Evolutionary conservation across 2,797 vertebrate species (phyloP), one percentile per base, ranked within the genome.

Genomic region (Hapalemur alaotrensis): DNA sequence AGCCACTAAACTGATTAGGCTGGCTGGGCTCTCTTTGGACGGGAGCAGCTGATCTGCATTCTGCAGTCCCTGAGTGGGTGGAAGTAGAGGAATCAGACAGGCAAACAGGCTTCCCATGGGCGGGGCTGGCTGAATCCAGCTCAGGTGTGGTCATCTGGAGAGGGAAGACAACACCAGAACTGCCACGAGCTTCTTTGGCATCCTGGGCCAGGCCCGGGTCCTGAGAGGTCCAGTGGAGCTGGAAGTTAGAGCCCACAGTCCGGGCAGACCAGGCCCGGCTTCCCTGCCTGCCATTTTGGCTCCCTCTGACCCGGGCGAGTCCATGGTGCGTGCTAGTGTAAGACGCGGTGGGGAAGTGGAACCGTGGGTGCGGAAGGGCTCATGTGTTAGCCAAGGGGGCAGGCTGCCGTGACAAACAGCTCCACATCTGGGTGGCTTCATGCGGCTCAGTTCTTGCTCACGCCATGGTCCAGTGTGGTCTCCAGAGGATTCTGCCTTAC

Each of bases 241-340:
- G 72, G 46, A 67, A 4, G 50, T 17, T 12, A 73, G 46, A 86
- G 57, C 32, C 2, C 25, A 38, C 32, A 12, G 65, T 65, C 54
- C 35, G 22, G 8, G 67, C 35, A 22, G 13, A 63, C 52, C 22
- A 25, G 63, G 48, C 23, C 70, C 43, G 52, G 84, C 75, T 80
- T 30, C 32, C 61, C 30, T 12, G 57, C 35, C 11, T 61, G 41
- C 5, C 0, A 2, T n/a, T 69, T 65, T 18, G 30, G 38, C 46
- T 78, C 69, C 46, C 15, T n/a, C 5, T 22, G 43, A 46, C 43
- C 35, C 28, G 30, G 76, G 52, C 50, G 70, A 48, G 20, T 43
- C 30, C 2, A 12, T 23, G 2, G 12, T 0, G 0, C 0, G 2
- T 22, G 14, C 54, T 4, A 0, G 22, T 2, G 5, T 0, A 20